Conservation (phyloP, 2,797 vertebrate genomes). For the Gephyroberyx darwinii region DNA sequence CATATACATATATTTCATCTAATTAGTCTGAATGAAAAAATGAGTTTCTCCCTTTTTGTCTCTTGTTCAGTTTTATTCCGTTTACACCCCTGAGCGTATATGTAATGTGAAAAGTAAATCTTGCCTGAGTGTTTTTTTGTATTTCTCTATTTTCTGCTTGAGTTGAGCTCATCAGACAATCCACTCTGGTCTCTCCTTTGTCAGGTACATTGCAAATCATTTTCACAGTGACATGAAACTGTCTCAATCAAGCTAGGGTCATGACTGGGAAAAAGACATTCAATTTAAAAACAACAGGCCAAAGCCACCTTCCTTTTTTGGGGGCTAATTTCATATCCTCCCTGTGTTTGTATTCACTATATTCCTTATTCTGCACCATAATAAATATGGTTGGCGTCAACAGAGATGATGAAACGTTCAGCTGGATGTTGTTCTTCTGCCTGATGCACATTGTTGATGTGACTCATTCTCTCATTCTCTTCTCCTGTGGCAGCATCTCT, state of each 20-base stretch:
- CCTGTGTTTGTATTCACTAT: slow-evolving; percentile 31
- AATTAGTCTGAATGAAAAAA: not conserved
- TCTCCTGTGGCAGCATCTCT: slow-evolving; percentile 31
- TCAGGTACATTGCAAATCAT: slow-evolving; percentile 49
- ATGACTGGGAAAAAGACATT: slow-evolving; percentile 34
- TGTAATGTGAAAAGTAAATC: slow-evolving; percentile 19
- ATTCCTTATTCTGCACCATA: slow-evolving; percentile 15
- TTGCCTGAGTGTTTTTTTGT: not conserved
- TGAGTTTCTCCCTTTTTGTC: not conserved
- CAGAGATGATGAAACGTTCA: not conserved
- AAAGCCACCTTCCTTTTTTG: slow-evolving; percentile 8
- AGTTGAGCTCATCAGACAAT: slow-evolving; percentile 44
- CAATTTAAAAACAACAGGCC: slow-evolving; percentile 51
- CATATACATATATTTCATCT: not conserved
- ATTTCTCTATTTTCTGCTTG: slow-evolving; percentile 48
- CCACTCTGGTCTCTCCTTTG: slow-evolving; percentile 27
- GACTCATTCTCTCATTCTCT: slow-evolving; percentile 29
- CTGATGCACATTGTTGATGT: slow-evolving; percentile 30
- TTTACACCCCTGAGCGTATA: slow-evolving; percentile 6
- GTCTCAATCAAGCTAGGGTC: slow-evolving; percentile 31
- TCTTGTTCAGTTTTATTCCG: not conserved
- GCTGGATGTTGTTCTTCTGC: slow-evolving; percentile 3
- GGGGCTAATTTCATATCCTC: slow-evolving; percentile 40
- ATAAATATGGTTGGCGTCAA: slow-evolving; percentile 11
- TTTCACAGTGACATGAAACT: slow-evolving; percentile 47